Evolutionary conservation across 1,140 invertebrate species (phyloP).

Genomic region (Drosophila jambulina): DNA sequence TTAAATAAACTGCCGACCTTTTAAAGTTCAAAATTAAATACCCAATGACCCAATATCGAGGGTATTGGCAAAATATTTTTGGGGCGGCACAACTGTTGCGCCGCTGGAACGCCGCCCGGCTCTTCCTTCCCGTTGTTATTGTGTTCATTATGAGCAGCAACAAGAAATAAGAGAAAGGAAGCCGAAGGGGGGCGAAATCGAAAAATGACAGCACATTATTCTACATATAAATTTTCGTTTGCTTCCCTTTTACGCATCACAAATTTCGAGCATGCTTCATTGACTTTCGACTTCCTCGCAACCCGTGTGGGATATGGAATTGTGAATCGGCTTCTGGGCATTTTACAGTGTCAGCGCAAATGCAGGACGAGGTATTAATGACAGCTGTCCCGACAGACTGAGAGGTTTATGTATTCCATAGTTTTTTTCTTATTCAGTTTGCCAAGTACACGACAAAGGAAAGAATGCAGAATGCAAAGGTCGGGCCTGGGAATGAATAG

Average conservation of each 20-base stretch:
- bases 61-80: conserved; percentile 9
- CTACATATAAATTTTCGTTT: conserved; percentile 55
- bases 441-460: conserved; percentile 12
- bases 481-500: conserved; percentile 5
- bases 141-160: conserved; percentile 53
- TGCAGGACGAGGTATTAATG: conserved; percentile 74
- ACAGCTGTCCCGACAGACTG: conserved; percentile 38
- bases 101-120: background rate
- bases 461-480: background rate
- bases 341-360: conserved; percentile 70
- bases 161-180: conserved; percentile 7
- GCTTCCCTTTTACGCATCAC: conserved; percentile 66
- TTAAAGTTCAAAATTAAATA: background rate
- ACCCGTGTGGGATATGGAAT: conserved; percentile 24
- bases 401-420: conserved; percentile 18
- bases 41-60: background rate
- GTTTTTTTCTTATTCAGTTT: conserved; percentile 7
- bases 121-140: conserved; percentile 19
- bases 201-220: conserved; percentile 65
- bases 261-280: conserved; percentile 75
- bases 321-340: conserved; percentile 44
- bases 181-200: conserved; percentile 17
- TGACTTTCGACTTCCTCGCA: conserved; percentile 66
- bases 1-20: background rate
- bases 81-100: conserved; percentile 55